phyloP scores from a whole-genome alignment of 2,113 vertebrate species.

The Colinus virginianus region DNA sequence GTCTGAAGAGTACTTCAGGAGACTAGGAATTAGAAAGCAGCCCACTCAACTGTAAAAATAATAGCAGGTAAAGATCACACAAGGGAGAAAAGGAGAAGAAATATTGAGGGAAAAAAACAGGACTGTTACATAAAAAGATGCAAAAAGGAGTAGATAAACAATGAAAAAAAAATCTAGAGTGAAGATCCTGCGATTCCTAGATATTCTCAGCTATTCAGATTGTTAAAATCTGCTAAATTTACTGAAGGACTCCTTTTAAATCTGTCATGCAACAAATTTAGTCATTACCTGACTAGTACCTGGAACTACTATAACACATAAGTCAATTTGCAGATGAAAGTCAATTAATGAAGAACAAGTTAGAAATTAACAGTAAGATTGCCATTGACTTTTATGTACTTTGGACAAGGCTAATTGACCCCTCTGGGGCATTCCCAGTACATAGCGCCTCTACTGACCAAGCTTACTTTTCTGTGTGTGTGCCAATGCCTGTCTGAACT shows the following conservation, averaged over 20 bases:
- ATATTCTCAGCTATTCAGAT: neutral
- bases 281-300: neutral
- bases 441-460: neutral
- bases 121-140: neutral
- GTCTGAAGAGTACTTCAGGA: neutral
- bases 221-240: neutral
- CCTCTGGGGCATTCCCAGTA: neutral
- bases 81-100: neutral
- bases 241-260: neutral
- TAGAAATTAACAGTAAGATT: neutral
- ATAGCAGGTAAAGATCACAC: neutral
- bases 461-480: neutral
- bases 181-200: neutral
- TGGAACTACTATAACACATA: neutral
- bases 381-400: neutral
- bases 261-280: neutral
- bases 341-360: neutral
- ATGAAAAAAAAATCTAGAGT: neutral
- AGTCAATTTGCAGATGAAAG: neutral
- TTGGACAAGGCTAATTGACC: neutral
- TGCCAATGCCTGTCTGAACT: neutral
- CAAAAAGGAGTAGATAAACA: neutral
- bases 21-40: neutral
- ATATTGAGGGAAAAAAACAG: neutral
- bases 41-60: conserved; percentile 11